Base-by-base conservation (phyloP, 1,140 invertebrate species). In the Zaprionus tsacasi region DNA sequence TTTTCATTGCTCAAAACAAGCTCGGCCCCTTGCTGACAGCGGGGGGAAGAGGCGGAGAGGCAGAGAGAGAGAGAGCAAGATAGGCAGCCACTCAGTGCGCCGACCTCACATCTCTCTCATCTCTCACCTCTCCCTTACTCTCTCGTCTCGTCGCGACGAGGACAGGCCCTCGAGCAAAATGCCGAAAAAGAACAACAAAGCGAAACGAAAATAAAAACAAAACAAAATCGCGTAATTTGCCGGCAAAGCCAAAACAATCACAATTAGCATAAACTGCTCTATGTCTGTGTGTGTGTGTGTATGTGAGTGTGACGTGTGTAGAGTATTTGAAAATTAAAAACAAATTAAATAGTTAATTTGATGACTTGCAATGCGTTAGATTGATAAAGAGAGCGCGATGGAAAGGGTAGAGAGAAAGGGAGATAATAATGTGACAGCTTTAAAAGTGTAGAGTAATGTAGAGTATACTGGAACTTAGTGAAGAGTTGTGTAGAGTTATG, bases 311-410 rank as follows among this genome's bases (percentile, higher is more conserved):
- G 21, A 21, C 21, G 63, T 55, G 30, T 63, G 15, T 40, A n/a
- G 25, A 50, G 17, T 35, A 59, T 70, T 70, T 40, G 58, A 15
- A 67, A 65, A 75, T 75, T 65, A 68, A 82, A 82, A 82, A 69
- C 69, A 82, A 52, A 88, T 59, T 75, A 75, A 70, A 65, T 50
- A 12, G 17, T 25, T 50, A 25, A 50, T 45, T 45, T 45, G 40
- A 10, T 45, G 40, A 45, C 40, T 45, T 15, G 40, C 40, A 15
- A 45, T 45, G 40, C 40, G n/a, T 5, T 15, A n/a, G 5, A n/a
- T 6, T 13, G 13, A 40, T 40, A n/a, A 40, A 30, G 21, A 30
- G 27, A 30, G 3, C 27, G 33, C 6, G 13, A 40, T 40, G 10
- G 57, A 11, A 13, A 40, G 36, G 21, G 17, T 25, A 12, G 21